Evolutionary conservation across 35 echinoderm and acorn worm species (phyloP), one percentile per base, ranked within the genome.

Genomic region (Apostichopus japonicus): DNA sequence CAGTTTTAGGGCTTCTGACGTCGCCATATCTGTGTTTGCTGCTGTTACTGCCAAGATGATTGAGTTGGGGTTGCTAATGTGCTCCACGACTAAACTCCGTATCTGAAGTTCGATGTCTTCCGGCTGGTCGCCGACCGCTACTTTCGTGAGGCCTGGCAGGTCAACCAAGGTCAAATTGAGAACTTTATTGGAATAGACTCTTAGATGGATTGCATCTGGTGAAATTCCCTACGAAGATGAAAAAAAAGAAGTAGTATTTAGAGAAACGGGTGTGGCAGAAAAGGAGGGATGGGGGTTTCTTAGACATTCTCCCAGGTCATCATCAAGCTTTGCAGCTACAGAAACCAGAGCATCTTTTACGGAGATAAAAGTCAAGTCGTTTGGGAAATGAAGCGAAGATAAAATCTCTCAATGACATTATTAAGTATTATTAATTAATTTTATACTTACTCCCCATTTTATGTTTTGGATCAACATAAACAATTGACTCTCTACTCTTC

Each of bases 1-100:
- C 55, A 99, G 88, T 92, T 96, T 99, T 63, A 96, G 87, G 11
- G 97, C 88, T 79, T 99, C 97, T 79, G 97, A 99, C 1, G 97
- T 99, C 16, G 97, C 97, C 93, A 99, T 95, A 87, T 99, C 97
- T 90, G 97, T 99, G 84, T 99, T 99, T 8, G 97, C 97, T 11
- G 97, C 95, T n/a, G 97, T 96, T 5, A 96, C 95, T 9, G 93
- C 95, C n/a, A 96, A 79, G 78, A 98, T 98, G 70, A 96, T 95
- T 11, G 93, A 95, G 90, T 95, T 96, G 17, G 97, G 97, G 77
- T 99, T 96, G 22, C 93, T 93, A 15, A 99, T 96, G 89, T 99
- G 92, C 10, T 99, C 90, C 19, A 99, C n/a, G 8, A 99, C 79
- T 24, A 99, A 90, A 6, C 93, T 92, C 33, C 95, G 71, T 51